These are phyloP conservation scores for Gobionotothen gibberifrons DNA, from an alignment of 2,797 vertebrate genomes.

Conservation along the genomic window DNA sequence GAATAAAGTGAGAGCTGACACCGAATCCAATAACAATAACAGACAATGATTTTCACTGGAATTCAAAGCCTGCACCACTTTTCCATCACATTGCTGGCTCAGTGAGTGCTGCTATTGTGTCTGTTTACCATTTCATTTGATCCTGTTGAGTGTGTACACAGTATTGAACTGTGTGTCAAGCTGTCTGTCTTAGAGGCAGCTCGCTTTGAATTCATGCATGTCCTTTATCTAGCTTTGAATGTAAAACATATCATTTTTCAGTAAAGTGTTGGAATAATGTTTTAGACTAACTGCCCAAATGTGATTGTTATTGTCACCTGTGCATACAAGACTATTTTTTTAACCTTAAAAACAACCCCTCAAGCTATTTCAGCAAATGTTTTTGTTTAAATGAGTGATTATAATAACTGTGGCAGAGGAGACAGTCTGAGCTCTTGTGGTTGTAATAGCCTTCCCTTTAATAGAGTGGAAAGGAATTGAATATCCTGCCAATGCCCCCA, in stretches of 20 bases:
- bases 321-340: background rate
- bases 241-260: constrained; percentile 40
- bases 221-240: constrained; percentile 34
- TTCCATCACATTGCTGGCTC: background rate
- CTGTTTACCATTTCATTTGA: constrained; percentile 67
- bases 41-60: constrained; percentile 45
- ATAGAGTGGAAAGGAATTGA: constrained; percentile 8
- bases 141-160: constrained; percentile 65
- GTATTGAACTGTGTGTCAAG: constrained; percentile 38
- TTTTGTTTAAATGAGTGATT: constrained; percentile 25
- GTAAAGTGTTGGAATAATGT: constrained; percentile 16
- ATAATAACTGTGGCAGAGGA: background rate
- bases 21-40: constrained; percentile 51
- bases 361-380: constrained; percentile 7
- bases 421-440: constrained; percentile 1
- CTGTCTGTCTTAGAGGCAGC: constrained; percentile 36
- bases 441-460: constrained; percentile 30
- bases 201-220: constrained; percentile 53
- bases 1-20: constrained; percentile 36
- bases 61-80: constrained; percentile 19
- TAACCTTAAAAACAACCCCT: background rate
- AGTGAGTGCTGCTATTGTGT: constrained; percentile 2
- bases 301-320: constrained; percentile 19
- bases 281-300: background rate
- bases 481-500: background rate